Base-by-base conservation (phyloP, 1,140 invertebrate species). In the Solen grandis region DNA sequence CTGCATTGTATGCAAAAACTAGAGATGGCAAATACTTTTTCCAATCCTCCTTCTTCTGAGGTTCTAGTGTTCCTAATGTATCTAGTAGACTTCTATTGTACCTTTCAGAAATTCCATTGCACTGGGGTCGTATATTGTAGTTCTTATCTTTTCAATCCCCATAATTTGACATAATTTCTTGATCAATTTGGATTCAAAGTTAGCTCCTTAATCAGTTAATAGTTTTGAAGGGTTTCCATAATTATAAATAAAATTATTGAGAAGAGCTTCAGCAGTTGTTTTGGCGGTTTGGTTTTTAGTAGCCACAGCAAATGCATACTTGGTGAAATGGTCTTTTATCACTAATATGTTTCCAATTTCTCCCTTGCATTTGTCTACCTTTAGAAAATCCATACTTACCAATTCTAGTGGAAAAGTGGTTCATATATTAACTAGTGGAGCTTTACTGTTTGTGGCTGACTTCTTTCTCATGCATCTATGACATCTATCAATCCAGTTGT, bases 241-340 rank as follows among this genome's bases (percentile, higher is more conserved):
- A 41, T 65, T 41, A 1, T 50, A 8, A 16, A 80, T 69, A 22
- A 68, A 68, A 66, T 76, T 16, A 8, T 76, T 50, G 13, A 76
- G 33, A 0, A 76, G 36, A 36, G 31, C 62, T n/a, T 63, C 41
- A 33, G 66, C 68, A 27, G 65, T 62, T 36, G 72, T 60, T 76
- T 46, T 81, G 2, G 82, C 70, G 19, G 76, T 83, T 63, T 83
- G 82, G 59, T 82, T 78, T 38, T 36, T 77, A 8, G 73, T 77
- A n/a, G 73, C 38, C 16, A 82, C 54, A 52, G 80, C 79, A 14
- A 52, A 16, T 10, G 79, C 35, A 46, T 50, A 80, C 19, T 73
- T 63, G 10, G 65, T 80, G 33, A 83, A 83, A 22, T 68, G 60
- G 50, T 77, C 80, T 16, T 52, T 77, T 5, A 82, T 82, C 2